phyloP scores from a whole-genome alignment of 2,113 vertebrate species.

The Oryzias woworae region DNA sequence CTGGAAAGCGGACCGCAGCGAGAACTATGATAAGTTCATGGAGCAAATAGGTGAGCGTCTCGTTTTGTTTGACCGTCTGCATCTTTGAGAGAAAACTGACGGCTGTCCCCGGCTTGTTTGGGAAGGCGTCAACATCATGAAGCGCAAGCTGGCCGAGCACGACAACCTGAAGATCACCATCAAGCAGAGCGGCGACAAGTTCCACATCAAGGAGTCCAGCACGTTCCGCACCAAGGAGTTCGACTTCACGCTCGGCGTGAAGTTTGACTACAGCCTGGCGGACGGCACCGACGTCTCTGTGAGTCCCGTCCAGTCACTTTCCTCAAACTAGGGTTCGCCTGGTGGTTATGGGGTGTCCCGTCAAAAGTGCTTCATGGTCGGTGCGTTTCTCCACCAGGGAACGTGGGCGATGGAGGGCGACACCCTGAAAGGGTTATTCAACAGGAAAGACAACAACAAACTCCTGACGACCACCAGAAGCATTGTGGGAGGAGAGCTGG shows the following conservation, averaged over 20 bases:
- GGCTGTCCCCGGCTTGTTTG: not conserved
- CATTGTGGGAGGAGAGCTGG: conserved; percentile 79
- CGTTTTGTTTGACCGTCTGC: too few species aligned
- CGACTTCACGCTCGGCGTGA: conserved; percentile 83
- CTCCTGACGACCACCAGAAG: conserved; percentile 74
- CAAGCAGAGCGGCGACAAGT: conserved; percentile 84
- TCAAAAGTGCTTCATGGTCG: not conserved
- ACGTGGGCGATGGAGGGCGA: conserved; percentile 81
- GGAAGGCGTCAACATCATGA: conserved; percentile 83
- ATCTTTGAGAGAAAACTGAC: too few species aligned
- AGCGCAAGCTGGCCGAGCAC: conserved; percentile 87
- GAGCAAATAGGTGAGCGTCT: conserved; percentile 84
- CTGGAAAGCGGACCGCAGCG: conserved; percentile 85
- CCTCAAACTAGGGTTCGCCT: not conserved
- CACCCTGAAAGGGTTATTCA: conserved; percentile 81
- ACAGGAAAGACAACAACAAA: conserved; percentile 86
- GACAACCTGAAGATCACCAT: conserved; percentile 88
- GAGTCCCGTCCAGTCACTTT: conserved; percentile 50
- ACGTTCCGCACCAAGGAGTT: conserved; percentile 82
- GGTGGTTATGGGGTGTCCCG: too few species aligned
- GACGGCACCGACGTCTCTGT: conserved; percentile 89
- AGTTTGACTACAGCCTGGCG: conserved; percentile 83
- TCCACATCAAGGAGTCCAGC: conserved; percentile 87
- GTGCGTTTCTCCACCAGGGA: conserved; percentile 72
- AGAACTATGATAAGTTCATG: conserved; percentile 92